These are phyloP conservation scores for Pecten maximus DNA, from an alignment of 2,888 invertebrate species.

Conservation along the genomic window DNA sequence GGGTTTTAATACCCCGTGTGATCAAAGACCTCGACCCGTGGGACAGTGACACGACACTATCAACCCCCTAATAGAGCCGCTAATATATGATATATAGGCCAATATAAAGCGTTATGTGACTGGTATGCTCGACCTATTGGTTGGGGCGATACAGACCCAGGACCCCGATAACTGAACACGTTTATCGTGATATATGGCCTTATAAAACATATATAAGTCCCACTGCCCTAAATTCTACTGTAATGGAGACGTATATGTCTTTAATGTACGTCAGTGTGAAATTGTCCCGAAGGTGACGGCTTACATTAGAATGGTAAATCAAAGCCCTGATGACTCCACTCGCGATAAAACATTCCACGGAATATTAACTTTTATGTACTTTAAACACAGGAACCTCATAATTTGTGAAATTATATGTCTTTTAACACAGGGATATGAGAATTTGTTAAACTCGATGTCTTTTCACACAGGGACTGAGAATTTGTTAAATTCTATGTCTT, in stretches of 20 bases:
- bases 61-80: not conserved
- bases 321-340: not conserved
- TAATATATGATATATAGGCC: not conserved
- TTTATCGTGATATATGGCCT: slow-evolving; percentile 4
- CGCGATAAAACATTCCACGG: not conserved
- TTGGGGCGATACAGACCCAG: not conserved
- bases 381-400: no score
- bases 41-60: not conserved
- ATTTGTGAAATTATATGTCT: no score
- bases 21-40: not conserved
- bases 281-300: not conserved
- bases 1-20: not conserved
- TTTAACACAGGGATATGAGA: no score
- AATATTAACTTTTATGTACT: no score
- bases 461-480: no score
- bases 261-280: not conserved
- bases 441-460: no score
- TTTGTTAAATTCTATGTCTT: no score
- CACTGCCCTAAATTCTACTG: not conserved
- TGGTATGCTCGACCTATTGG: not conserved
- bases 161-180: not conserved
- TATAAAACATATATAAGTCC: not conserved
- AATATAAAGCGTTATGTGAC: not conserved
- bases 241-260: slow-evolving; percentile 20
- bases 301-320: not conserved